phyloP scores from a whole-genome alignment of 2,113 vertebrate species.

The Gavia stellata region DNA sequence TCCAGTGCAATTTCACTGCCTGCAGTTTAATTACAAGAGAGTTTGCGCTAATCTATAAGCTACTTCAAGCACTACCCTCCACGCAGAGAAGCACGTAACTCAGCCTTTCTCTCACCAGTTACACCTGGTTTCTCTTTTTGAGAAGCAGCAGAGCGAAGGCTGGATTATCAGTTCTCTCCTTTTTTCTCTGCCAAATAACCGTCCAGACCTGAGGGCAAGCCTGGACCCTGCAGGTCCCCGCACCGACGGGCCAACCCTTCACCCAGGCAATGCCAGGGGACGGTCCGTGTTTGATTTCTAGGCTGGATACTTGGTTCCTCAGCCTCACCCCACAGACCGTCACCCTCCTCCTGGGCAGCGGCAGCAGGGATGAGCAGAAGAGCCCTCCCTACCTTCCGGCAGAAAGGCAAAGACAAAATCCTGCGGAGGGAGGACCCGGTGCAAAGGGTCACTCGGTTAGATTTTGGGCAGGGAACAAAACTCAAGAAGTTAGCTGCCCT shows the following conservation, averaged over 20 bases:
- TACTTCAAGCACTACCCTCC: background rate
- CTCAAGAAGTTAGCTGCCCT: background rate
- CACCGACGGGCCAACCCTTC: background rate
- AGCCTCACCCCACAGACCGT: background rate
- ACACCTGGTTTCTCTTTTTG: no score
- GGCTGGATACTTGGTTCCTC: background rate
- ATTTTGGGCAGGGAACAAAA: background rate
- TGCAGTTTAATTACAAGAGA: background rate
- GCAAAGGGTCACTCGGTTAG: no score
- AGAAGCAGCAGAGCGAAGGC: background rate
- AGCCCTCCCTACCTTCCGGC: background rate
- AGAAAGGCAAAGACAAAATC: background rate
- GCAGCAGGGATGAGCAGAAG: background rate
- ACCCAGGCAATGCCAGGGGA: background rate
- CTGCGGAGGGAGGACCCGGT: background rate
- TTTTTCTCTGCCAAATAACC: background rate
- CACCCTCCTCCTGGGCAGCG: background rate
- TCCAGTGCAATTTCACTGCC: background rate
- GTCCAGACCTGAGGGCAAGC: background rate
- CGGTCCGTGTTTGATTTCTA: fast-evolving
- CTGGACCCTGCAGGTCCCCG: background rate
- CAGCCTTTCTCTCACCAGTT: background rate
- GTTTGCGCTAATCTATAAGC: no score
- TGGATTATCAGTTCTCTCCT: background rate
- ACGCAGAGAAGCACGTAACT: background rate